Conservation (phyloP, 2,888 invertebrate species). For the Belgica antarctica region DNA sequence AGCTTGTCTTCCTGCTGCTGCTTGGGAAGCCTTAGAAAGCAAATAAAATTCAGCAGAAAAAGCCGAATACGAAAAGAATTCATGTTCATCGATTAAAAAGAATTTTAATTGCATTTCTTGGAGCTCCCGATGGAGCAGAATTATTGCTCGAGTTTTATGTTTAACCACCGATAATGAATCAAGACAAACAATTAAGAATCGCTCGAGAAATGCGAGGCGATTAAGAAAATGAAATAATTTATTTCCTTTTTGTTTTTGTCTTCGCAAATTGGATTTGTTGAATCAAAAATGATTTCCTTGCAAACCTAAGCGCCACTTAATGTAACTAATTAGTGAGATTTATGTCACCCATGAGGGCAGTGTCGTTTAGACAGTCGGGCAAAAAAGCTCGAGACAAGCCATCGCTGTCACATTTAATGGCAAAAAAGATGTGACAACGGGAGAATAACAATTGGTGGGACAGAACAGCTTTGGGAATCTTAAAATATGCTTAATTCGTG, state of each 20-base stretch:
- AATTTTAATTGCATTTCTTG: constrained; percentile 42
- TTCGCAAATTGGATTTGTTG: constrained; percentile 21
- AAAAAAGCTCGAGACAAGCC: too few relatives aligned
- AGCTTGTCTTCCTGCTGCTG: background rate
- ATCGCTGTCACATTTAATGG: too few relatives aligned
- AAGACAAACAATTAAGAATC: background rate
- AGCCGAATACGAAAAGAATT: constrained; percentile 20
- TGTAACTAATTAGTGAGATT: constrained; percentile 41
- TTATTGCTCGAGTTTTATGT: constrained; percentile 16
- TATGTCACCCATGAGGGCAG: constrained; percentile 21
- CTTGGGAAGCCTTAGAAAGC: too few relatives aligned
- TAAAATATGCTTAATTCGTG: too few relatives aligned
- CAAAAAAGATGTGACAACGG: too few relatives aligned
- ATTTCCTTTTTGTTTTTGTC: background rate
- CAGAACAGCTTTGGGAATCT: too few relatives aligned
- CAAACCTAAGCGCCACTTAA: constrained; percentile 29
- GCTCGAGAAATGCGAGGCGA: background rate
- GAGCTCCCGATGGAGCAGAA: background rate
- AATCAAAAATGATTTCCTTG: background rate
- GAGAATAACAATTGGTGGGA: too few relatives aligned
- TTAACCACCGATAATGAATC: constrained; percentile 41
- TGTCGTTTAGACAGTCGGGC: too few relatives aligned
- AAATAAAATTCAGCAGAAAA: background rate
- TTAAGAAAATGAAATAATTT: background rate
- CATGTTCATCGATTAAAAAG: constrained; percentile 40